Evolutionary conservation across 2,797 vertebrate genomes (phyloP).

Genomic region (Orientallactaga sibirica): DNA sequence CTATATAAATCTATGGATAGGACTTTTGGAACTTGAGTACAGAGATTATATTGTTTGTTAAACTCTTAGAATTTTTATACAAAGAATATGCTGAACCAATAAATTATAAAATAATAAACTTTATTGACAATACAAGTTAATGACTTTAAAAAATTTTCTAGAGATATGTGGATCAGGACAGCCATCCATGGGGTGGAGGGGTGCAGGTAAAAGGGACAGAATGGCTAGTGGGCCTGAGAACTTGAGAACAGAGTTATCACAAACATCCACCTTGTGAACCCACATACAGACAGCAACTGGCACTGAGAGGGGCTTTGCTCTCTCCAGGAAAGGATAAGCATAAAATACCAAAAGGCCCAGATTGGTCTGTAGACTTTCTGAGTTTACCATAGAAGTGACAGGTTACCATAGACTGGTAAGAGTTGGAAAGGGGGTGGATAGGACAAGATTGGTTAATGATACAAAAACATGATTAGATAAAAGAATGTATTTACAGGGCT

Average conservation of each 20-base stretch:
- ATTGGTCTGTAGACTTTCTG: no score
- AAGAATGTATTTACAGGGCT: not conserved
- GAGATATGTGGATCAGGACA: not conserved
- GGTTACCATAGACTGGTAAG: not conserved
- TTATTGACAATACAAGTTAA: not conserved
- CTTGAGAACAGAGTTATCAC: not conserved
- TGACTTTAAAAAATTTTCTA: not conserved
- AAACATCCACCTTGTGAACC: not conserved
- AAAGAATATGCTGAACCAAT: not conserved
- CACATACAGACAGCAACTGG: not conserved
- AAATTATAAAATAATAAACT: not conserved
- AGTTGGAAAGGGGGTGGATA: not conserved
- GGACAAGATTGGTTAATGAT: not conserved
- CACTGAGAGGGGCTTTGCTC: not conserved
- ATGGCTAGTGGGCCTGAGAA: accelerated
- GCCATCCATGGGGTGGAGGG: no score
- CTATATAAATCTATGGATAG: not conserved
- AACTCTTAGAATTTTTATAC: not conserved
- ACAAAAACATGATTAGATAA: not conserved
- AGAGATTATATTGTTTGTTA: not conserved
- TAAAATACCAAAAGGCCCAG: not conserved
- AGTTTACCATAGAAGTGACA: not conserved
- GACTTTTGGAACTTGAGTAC: not conserved
- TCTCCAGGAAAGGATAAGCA: not conserved
- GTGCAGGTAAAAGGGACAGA: not conserved